Evolutionary conservation across 2,888 invertebrate species (phyloP).

Genomic region (Trichogramma evanescens): DNA sequence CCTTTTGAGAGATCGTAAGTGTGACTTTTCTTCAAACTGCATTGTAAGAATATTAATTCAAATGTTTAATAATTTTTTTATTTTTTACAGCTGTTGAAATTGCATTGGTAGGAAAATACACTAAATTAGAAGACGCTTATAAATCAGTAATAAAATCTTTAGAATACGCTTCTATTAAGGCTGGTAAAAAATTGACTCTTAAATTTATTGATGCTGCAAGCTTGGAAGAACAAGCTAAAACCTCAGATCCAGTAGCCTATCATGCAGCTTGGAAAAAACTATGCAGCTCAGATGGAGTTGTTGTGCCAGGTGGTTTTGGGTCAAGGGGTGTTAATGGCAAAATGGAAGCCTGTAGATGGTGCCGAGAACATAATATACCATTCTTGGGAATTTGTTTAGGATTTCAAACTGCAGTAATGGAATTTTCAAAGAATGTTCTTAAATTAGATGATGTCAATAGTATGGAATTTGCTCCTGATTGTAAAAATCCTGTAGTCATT

Average conservation of each 20-base stretch:
- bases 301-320: conserved; percentile 95
- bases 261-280: conserved; percentile 90
- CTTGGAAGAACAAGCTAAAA: conserved; percentile 68
- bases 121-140: conserved; percentile 89
- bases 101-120: conserved; percentile 93
- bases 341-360: conserved; percentile 88
- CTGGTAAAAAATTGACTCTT: conserved; percentile 75
- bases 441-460: conserved; percentile 72
- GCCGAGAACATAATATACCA: conserved; percentile 81
- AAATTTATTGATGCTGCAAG: conserved; percentile 85
- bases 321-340: conserved; percentile 93
- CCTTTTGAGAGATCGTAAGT: conserved; percentile 57
- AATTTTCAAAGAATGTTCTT: conserved; percentile 83
- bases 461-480: conserved; percentile 72
- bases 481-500: conserved; percentile 75
- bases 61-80: background rate
- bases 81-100: conserved; percentile 63
- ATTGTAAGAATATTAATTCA: background rate
- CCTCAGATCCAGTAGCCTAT: conserved; percentile 74
- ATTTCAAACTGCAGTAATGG: conserved; percentile 92
- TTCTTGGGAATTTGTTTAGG: conserved; percentile 94
- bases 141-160: conserved; percentile 93
- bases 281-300: conserved; percentile 63
- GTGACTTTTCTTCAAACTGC: no score
- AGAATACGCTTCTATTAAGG: conserved; percentile 82